Percentiles rank a stretch among this genome's conserved stretches.
phyloP scores from a whole-genome alignment of 2,888 invertebrate genomes.

The Drosophila dives region DNA sequence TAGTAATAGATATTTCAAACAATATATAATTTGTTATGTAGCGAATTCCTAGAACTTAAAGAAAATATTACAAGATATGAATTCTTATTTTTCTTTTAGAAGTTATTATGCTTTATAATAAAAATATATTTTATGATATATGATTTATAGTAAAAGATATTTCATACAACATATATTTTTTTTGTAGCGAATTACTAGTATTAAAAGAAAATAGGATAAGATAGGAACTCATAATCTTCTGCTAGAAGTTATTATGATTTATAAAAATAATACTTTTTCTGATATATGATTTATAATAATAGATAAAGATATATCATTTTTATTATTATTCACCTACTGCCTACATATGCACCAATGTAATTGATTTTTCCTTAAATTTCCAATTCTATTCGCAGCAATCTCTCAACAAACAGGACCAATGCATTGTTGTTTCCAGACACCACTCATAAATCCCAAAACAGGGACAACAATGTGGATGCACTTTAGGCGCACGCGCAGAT shows the following conservation, averaged over 20 bases:
- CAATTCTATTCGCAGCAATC: conserved; percentile 15
- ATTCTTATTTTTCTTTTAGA: background rate
- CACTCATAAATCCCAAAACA: conserved; percentile 18
- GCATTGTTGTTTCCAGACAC: conserved; percentile 35
- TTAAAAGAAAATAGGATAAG: no score
- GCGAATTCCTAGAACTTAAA: no score
- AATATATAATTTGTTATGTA: no score
- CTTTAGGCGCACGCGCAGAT: conserved; percentile 65
- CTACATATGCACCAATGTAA: conserved; percentile 1
- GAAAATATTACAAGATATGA: background rate
- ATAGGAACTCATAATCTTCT: no score
- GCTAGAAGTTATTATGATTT: background rate
- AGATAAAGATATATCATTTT: no score
- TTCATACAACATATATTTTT: no score
- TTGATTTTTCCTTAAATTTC: conserved; percentile 28
- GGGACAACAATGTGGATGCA: conserved; percentile 31
- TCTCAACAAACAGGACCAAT: conserved; percentile 30
- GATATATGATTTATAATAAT: no score
- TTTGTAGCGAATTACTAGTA: no score
- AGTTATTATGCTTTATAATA: background rate
- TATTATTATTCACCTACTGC: background rate
- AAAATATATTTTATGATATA: no score
- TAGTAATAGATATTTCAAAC: no score
- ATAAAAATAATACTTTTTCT: background rate
- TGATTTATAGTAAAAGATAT: no score